Evolutionary conservation across 2,113 vertebrate species (phyloP), one percentile per base, ranked within the genome.

Genomic region (Gadus chalcogrammus): DNA sequence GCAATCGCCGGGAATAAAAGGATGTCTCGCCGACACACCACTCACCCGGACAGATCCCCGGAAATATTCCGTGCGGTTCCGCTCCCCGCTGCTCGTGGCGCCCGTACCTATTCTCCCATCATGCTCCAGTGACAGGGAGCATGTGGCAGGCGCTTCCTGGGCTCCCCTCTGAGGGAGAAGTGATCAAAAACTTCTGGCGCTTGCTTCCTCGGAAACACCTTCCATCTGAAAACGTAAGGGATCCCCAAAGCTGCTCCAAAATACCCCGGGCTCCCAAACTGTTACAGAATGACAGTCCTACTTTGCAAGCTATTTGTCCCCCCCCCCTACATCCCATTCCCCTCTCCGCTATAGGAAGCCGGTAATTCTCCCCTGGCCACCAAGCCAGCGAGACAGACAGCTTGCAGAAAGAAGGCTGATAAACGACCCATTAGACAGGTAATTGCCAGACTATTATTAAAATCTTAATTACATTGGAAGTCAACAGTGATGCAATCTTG

Each of bases 391-490:
- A 86, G 79, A 87, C 78, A 86, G 84, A 84, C 86, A 83, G 81
- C 80, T 83, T 84, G 85, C 85, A 85, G 81, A 87, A 82, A 69
- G 82, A 83, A 80, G 83, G 82, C 85, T 88, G 84, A 84, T 83
- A 74, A 84, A 89, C 82, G 88, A 75, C 89, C 85, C 89, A 89
- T 91, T 92, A 92, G 86, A 85, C 84, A 80, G 86, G 88, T 90
- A 91, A 90, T 91, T 90, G 85, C 84, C 84, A 84, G 77, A 88
- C 79, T 89, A 88, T 91, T 87, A 86, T 88, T 89, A 86, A 87
- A 90, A 90, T 91, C 88, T 91, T 91, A 92, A 92, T 89, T 88
- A 91, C 85, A 90, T 84, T 81, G 78, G 76, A 84, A 81, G 87
- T 90, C 89, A 89, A 83, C 87, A 85, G 81, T 79, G 85, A 84